Conservation (phyloP, 2,113 vertebrate species). For the Phalacrocorax pelagicus region DNA sequence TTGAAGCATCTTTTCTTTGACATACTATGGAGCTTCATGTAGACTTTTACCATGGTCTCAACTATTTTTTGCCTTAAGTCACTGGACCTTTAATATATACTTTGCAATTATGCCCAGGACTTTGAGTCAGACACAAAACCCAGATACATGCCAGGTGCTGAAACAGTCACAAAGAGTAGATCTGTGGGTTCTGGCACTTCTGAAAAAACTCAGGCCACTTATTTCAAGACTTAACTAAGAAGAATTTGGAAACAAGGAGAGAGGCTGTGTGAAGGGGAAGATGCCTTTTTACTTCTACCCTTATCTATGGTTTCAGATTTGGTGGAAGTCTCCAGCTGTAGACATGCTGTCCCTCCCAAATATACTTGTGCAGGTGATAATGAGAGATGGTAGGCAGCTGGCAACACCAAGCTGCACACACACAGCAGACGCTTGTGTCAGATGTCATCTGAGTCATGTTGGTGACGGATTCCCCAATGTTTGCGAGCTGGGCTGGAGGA, state of each 20-base stretch:
- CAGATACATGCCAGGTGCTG: not conserved
- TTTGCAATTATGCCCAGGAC: not conserved
- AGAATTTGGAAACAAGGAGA: not conserved
- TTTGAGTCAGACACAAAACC: not conserved
- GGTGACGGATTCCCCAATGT: not conserved
- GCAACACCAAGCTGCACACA: not conserved
- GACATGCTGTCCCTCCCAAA: not conserved
- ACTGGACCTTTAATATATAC: not conserved
- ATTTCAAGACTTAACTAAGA: not conserved
- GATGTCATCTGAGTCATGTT: not conserved
- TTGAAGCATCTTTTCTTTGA: not conserved
- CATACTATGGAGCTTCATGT: not conserved
- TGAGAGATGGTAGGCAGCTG: not conserved
- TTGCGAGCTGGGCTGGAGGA: not conserved
- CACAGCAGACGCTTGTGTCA: not conserved
- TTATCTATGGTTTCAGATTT: not conserved
- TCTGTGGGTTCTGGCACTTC: not conserved
- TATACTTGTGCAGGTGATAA: not conserved
- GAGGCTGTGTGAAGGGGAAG: not conserved
- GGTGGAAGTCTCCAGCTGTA: not conserved
- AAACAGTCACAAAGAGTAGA: not conserved
- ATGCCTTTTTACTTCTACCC: not conserved
- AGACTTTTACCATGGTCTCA: not conserved
- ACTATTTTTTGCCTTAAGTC: not conserved
- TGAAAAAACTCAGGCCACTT: not conserved